These are phyloP conservation scores for Gallinago stenura DNA, from an alignment of 2,797 vertebrate genomes.

Conservation along the genomic window DNA sequence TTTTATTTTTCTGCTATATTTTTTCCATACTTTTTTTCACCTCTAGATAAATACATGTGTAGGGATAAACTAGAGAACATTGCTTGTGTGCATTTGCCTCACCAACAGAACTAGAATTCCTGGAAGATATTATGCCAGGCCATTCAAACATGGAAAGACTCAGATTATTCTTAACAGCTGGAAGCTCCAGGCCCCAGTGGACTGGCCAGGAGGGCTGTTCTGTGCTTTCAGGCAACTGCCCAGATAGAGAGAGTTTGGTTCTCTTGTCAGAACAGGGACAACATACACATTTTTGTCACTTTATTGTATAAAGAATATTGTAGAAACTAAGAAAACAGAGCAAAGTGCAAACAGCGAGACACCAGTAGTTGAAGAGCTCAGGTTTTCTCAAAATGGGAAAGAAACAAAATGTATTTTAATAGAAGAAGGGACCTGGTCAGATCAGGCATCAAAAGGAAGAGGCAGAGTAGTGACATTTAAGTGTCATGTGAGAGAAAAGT, in stretches of 20 bases:
- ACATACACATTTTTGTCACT: not conserved
- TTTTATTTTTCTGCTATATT: not conserved
- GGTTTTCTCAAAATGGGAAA: not conserved
- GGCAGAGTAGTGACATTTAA: not conserved
- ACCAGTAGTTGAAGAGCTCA: not conserved
- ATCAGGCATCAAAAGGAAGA: not conserved
- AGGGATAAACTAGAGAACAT: not conserved
- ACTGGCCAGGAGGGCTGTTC: not conserved
- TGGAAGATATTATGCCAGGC: not conserved
- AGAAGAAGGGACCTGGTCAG: not conserved
- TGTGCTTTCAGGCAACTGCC: not conserved
- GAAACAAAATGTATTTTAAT: not conserved
- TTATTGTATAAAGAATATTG: not conserved
- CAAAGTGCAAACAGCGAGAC: not conserved
- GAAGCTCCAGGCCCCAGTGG: not conserved
- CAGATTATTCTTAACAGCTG: not conserved
- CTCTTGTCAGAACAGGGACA: not conserved
- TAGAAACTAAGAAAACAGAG: not conserved
- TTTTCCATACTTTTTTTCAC: not conserved
- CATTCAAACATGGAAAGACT: not conserved
- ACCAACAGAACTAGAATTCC: not conserved
- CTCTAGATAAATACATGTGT: not conserved
- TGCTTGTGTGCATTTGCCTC: not conserved
- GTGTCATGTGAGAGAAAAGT: not conserved
- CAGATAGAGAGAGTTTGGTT: not conserved